phyloP scores from a whole-genome alignment of 2,797 vertebrate species.

The Sebastes melanostomus region DNA sequence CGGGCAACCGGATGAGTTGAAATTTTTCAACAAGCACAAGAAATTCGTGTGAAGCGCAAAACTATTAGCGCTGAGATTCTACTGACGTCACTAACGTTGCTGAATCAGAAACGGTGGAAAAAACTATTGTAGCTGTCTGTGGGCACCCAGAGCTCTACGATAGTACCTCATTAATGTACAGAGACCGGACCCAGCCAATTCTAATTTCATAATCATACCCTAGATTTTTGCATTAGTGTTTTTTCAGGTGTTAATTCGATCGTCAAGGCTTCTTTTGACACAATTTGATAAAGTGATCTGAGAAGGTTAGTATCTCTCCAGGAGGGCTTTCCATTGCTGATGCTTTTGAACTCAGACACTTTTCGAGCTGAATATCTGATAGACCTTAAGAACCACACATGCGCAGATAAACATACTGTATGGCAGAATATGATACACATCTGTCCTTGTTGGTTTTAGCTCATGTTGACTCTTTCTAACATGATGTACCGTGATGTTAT shows the following conservation, averaged over 20 bases:
- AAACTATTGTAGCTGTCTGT: neutral
- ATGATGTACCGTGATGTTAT: constrained; percentile 9
- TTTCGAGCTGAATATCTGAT: neutral
- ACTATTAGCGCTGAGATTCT: neutral
- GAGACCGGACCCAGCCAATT: neutral
- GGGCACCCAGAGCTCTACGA: neutral
- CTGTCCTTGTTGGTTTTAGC: constrained; percentile 69
- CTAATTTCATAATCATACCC: neutral
- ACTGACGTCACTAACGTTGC: no score
- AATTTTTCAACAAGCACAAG: neutral
- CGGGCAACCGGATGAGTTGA: neutral
- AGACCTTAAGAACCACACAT: neutral
- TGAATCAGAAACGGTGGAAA: neutral
- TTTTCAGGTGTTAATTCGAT: constrained; percentile 18
- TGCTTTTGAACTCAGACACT: neutral
- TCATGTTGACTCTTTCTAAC: constrained; percentile 67
- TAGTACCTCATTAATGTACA: neutral
- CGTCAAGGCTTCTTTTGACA: constrained; percentile 33
- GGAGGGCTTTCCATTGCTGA: constrained; percentile 10
- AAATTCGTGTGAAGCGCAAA: accelerated
- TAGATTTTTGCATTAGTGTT: neutral
- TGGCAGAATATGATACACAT: neutral
- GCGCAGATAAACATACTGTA: neutral
- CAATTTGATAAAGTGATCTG: constrained; percentile 9
- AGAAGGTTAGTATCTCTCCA: constrained; percentile 4